Base-by-base conservation (phyloP, 2,797 vertebrate species). In the Leucoraja ocellata region DNA sequence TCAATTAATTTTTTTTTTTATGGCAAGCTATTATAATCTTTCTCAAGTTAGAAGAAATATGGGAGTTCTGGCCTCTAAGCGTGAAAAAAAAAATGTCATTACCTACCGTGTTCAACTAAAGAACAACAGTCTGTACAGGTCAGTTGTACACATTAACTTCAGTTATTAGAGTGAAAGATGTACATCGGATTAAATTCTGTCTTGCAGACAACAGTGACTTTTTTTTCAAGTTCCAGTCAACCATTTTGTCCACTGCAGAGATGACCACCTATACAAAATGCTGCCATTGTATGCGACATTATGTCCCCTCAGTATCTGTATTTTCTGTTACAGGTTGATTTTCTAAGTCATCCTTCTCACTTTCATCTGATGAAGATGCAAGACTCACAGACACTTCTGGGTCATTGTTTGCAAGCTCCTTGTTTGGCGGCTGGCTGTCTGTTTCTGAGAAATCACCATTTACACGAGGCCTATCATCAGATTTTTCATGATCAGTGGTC, bases 201-300 rank as follows among this genome's bases (percentile, higher is more conserved):
- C 96, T 97, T 97, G 98, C 96, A 97, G 97, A 98, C 97, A 97
- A 97, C 97, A 97, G 96, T 96, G 97, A 97, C 97, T 96, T 88
- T 88, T 54, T 54, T 96, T 96, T 95, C 96, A 97, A 94, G 97
- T 98, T 98, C 98, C 98, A 97, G 97, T 98, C 97, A 96, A 97
- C 97, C 98, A 98, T 97, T 92, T 97, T 97, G 98, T 97, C 98
- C 97, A 98, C 97, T 98, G 99, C 98, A 99, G 98, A 99, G 96
- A 97, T 98, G 98, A 98, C 90, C 98, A 99, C 99, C 98, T 99
- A 98, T 99, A 99, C 98, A 99, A 99, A 99, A 99, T 97, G 98
- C 98, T 98, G 98, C 98, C 99, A 98, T 99, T 99, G 98, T 99
- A 98, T 99, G 98, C 98, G 98, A 99, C 98, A 98, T 99, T 99